phyloP scores from a whole-genome alignment of 2,797 vertebrate species.

The Vultur gryphus region DNA sequence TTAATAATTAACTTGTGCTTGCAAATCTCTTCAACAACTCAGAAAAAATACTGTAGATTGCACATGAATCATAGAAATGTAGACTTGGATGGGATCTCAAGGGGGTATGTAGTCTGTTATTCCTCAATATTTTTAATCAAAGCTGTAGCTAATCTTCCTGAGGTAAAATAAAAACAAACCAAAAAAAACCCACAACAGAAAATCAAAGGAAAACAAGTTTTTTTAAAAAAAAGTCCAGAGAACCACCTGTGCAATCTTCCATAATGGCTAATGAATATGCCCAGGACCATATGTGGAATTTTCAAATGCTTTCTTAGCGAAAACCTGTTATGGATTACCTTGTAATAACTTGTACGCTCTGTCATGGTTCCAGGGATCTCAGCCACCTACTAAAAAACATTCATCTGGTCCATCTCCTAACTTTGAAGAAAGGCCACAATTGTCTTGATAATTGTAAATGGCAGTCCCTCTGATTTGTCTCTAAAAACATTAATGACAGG shows the following conservation, averaged over 20 bases:
- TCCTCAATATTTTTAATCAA: slow-evolving; percentile 13
- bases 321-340: background rate
- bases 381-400: background rate
- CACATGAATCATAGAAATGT: background rate
- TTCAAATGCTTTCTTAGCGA: background rate
- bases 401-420: background rate
- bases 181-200: background rate
- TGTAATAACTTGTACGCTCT: background rate
- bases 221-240: background rate
- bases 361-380: background rate
- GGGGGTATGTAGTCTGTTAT: background rate
- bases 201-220: background rate
- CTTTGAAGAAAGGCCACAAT: background rate
- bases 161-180: background rate
- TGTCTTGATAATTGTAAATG: background rate
- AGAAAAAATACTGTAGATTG: background rate
- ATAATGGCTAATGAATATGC: background rate
- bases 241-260: background rate
- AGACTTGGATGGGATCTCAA: background rate
- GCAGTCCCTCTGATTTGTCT: background rate
- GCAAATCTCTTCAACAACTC: background rate
- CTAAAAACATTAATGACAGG: background rate
- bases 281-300: background rate
- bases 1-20: slow-evolving; percentile 39
- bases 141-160: background rate